Evolutionary conservation across 1,140 invertebrate species (phyloP).

Genomic region (Saccostrea echinata): DNA sequence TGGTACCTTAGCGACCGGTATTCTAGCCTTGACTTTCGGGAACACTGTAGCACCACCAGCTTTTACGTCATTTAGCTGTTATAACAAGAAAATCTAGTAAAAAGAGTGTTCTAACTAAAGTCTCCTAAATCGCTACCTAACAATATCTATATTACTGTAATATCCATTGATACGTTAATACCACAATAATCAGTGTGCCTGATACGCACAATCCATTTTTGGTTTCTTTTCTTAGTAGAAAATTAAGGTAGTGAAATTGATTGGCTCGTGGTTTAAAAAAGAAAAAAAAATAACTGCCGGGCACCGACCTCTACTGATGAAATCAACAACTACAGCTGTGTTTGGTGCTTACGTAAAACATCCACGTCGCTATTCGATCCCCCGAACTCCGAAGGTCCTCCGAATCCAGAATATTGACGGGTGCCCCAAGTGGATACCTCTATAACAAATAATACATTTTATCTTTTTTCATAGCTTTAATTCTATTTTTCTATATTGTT

Average conservation of each 20-base stretch:
- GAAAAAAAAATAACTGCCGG: too few relatives aligned
- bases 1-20: slow-evolving; percentile 65
- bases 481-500: too few relatives aligned
- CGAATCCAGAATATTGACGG: background rate
- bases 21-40: slow-evolving; percentile 86
- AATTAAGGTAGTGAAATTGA: too few relatives aligned
- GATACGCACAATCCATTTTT: too few relatives aligned
- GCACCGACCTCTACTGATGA: too few relatives aligned
- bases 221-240: too few relatives aligned
- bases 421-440: background rate
- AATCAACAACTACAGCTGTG: background rate
- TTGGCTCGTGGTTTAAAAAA: too few relatives aligned
- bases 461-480: background rate
- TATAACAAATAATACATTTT: background rate
- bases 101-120: too few relatives aligned
- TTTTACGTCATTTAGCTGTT: slow-evolving; percentile 93
- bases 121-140: too few relatives aligned
- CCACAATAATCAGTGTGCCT: too few relatives aligned
- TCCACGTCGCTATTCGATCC: slow-evolving; percentile 69
- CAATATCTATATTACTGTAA: too few relatives aligned
- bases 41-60: slow-evolving; percentile 97
- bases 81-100: slow-evolving; percentile 26
- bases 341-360: slow-evolving; percentile 68
- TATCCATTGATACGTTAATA: too few relatives aligned
- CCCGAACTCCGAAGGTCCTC: slow-evolving; percentile 65